Evolutionary conservation across 2,113 vertebrate species (phyloP).

Genomic region (Ailurus styani): DNA sequence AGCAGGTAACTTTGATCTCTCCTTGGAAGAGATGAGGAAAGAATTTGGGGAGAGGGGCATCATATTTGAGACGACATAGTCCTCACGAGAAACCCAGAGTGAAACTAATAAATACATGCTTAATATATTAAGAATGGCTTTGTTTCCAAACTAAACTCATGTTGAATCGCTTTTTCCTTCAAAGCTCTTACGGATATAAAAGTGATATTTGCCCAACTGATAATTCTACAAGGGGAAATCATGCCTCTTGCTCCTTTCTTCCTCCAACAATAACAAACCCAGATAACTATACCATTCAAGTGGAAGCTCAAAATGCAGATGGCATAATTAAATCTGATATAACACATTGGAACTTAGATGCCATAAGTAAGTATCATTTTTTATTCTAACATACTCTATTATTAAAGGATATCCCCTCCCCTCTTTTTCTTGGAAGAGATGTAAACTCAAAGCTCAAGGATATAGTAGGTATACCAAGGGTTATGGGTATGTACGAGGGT

Average conservation of each 20-base stretch:
- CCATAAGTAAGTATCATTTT: slow-evolving; percentile 74
- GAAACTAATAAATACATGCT: neutral
- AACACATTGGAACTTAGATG: slow-evolving; percentile 17
- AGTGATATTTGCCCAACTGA: fast-evolving
- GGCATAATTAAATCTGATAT: slow-evolving; percentile 60
- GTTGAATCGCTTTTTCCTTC: neutral
- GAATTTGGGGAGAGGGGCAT: neutral
- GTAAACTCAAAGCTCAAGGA: neutral
- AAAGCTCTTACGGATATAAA: neutral
- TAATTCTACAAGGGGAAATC: neutral
- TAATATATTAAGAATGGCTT: neutral
- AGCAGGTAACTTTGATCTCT: neutral
- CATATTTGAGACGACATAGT: neutral
- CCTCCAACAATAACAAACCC: fast-evolving
- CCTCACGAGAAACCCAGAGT: neutral
- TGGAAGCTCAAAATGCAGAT: slow-evolving; percentile 77
- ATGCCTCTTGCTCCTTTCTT: slow-evolving; percentile 64
- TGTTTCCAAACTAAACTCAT: slow-evolving; percentile 1
- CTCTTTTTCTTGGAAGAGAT: neutral
- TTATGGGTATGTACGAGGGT: neutral
- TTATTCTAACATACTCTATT: neutral
- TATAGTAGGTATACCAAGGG: neutral
- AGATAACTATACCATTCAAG: slow-evolving; percentile 36
- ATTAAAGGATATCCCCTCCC: neutral
- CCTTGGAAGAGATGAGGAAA: neutral